These are phyloP conservation scores for Habroteleia sp. DNA, from an alignment of 2,888 invertebrate species.

Conservation along the genomic window DNA sequence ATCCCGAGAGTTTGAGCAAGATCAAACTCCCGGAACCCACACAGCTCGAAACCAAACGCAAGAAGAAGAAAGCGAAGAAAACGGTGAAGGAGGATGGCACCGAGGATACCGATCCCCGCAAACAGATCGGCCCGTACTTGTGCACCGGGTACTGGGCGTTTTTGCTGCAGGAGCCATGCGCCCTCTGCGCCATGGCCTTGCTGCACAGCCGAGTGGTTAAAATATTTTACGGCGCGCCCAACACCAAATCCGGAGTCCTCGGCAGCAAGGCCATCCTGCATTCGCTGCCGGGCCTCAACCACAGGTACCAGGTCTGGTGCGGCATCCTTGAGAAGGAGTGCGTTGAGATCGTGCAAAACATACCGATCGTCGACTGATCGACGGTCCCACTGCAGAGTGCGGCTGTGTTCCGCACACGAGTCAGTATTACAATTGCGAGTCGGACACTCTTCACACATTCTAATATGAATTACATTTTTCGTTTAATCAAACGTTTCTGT, in stretches of 20 bases:
- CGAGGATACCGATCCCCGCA: constrained; percentile 64
- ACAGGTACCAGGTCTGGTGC: constrained; percentile 93
- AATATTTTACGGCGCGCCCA: constrained; percentile 87
- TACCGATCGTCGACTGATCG: constrained; percentile 4
- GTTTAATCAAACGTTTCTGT: no score
- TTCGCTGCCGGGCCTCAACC: constrained; percentile 90
- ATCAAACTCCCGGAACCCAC: constrained; percentile 64
- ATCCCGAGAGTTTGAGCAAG: constrained; percentile 67
- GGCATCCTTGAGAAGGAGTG: constrained; percentile 83
- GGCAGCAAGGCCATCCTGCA: constrained; percentile 89
- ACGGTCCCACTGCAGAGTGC: background rate
- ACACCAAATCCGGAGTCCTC: constrained; percentile 86
- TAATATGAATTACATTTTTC: no score
- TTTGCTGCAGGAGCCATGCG: constrained; percentile 92
- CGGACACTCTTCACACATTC: constrained; percentile 9
- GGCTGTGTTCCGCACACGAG: no score
- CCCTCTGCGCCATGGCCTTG: constrained; percentile 97
- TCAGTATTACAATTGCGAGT: constrained; percentile 36
- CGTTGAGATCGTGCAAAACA: constrained; percentile 25
- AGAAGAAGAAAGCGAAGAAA: constrained; percentile 56
- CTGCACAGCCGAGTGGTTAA: constrained; percentile 93
- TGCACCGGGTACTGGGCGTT: constrained; percentile 95
- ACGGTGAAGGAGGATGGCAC: constrained; percentile 17
- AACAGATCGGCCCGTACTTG: constrained; percentile 86
- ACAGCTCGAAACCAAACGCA: constrained; percentile 21